phyloP scores from a whole-genome alignment of 1,140 invertebrate species.

The Teleopsis dalmanni region DNA sequence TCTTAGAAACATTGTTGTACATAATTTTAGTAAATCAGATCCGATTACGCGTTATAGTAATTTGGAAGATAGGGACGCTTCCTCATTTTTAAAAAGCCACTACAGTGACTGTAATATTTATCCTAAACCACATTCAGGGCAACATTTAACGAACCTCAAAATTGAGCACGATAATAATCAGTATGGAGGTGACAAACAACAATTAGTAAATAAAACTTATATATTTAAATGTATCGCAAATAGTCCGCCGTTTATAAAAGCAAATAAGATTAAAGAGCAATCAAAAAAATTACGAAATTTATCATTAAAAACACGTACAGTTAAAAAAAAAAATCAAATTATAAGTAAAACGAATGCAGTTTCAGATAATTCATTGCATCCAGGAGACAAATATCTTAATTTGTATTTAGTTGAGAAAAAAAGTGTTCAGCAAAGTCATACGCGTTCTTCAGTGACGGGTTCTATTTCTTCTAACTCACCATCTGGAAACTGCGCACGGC shows the following conservation, averaged over 20 bases:
- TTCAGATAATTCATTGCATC: constrained; percentile 41
- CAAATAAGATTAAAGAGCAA: constrained; percentile 43
- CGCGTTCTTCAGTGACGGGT: constrained; percentile 4
- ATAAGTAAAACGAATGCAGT: constrained; percentile 41
- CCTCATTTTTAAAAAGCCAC: constrained; percentile 17
- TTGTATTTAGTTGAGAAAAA: constrained; percentile 43
- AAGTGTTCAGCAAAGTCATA: constrained; percentile 19
- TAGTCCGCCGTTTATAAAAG: constrained; percentile 40
- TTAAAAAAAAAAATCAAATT: constrained; percentile 35
- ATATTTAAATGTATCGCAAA: constrained; percentile 44
- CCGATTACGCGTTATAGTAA: constrained; percentile 36
- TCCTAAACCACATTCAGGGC: constrained; percentile 12
- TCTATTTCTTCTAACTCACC: constrained; percentile 5
- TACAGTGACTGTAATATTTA: constrained; percentile 26
- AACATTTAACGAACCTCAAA: constrained; percentile 32
- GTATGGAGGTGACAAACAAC: constrained; percentile 28
- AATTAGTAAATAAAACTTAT: constrained; percentile 40
- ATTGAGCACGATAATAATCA: constrained; percentile 29
- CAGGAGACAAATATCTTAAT: constrained; percentile 41
- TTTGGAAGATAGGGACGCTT: constrained; percentile 16
- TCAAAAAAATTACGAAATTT: constrained; percentile 41
- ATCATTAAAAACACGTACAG: constrained; percentile 34
- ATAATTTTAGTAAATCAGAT: constrained; percentile 20
- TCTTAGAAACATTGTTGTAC: constrained; percentile 13
- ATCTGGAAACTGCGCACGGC: constrained; percentile 3